These are phyloP conservation scores for Podocnemis expansa DNA, from an alignment of 2,113 vertebrate species.

Conservation along the genomic window DNA sequence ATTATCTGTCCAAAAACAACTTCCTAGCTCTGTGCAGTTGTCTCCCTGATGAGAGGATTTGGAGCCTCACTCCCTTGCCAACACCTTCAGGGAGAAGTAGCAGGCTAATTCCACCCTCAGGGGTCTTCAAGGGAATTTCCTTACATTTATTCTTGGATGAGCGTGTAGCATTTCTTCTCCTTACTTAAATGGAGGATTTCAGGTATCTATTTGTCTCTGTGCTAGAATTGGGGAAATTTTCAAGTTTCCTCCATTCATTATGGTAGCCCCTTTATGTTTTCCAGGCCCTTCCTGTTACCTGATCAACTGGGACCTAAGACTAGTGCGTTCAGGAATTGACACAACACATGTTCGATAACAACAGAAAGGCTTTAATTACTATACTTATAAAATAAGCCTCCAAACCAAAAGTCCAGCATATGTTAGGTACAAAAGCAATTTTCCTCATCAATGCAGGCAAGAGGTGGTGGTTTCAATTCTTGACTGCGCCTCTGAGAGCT, in stretches of 20 bases:
- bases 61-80: neutral
- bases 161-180: neutral
- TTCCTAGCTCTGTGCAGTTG: neutral
- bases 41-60: neutral
- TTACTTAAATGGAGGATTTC: neutral
- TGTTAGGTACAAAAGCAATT: too few species aligned
- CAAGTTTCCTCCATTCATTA: neutral
- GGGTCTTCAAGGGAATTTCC: neutral
- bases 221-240: neutral
- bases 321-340: too few species aligned
- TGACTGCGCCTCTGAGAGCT: too few species aligned
- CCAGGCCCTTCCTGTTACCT: too few species aligned
- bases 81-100: neutral
- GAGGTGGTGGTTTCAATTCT: too few species aligned
- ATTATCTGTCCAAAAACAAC: neutral
- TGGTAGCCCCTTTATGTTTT: too few species aligned
- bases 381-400: too few species aligned
- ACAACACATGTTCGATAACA: too few species aligned
- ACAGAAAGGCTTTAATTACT: too few species aligned
- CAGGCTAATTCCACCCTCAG: neutral
- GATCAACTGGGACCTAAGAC: neutral
- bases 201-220: neutral
- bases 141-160: neutral
- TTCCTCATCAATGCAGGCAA: too few species aligned
- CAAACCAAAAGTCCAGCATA: too few species aligned